phyloP scores from a whole-genome alignment of 1,140 invertebrate species.

The Macrobrachium rosenbergii region DNA sequence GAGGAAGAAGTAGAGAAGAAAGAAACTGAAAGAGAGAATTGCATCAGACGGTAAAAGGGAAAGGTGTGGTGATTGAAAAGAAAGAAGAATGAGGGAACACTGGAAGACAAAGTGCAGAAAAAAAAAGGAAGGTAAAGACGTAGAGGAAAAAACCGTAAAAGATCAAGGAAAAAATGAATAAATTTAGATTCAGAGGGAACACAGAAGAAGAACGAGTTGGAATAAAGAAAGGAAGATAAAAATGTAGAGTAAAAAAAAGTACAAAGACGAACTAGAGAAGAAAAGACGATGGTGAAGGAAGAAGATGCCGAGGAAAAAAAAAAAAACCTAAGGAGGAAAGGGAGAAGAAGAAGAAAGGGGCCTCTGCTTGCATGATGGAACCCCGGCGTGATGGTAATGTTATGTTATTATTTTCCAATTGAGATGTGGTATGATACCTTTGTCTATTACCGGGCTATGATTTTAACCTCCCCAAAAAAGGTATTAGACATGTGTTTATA shows the following conservation, averaged over 20 bases:
- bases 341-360: neutral
- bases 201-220: neutral
- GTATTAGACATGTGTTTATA: too few species aligned
- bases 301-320: neutral
- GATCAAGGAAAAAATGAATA: too few species aligned
- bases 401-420: conserved; percentile 34
- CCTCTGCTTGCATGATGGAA: neutral
- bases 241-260: neutral
- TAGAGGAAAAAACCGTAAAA: neutral
- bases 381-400: conserved; percentile 26
- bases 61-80: neutral
- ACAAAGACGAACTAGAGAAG: neutral
- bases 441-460: conserved; percentile 24
- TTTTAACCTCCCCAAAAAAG: neutral
- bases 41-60: neutral
- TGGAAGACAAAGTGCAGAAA: neutral
- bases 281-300: neutral
- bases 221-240: neutral
- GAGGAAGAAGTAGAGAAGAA: conserved; percentile 1
- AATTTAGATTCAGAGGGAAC: neutral
- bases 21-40: neutral
- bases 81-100: neutral
- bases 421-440: conserved; percentile 30
- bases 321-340: neutral
- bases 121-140: neutral